phyloP scores from a whole-genome alignment of 1,140 invertebrate genomes.

The Drosophila nannoptera region DNA sequence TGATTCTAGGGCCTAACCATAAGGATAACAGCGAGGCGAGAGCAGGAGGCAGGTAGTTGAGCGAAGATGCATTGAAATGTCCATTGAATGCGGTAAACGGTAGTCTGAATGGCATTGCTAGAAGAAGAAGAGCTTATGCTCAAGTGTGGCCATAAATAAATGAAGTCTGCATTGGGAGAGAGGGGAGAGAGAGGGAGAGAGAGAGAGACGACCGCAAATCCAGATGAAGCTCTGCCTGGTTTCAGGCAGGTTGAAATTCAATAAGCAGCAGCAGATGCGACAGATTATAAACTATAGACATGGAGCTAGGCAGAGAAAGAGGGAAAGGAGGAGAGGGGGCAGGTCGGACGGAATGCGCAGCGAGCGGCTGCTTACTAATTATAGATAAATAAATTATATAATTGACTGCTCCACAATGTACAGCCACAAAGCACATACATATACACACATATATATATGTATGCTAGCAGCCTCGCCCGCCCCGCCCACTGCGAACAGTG shows the following conservation, averaged over 20 bases:
- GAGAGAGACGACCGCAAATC: background rate
- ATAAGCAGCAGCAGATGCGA: conserved; percentile 14
- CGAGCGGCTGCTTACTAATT: conserved; percentile 50
- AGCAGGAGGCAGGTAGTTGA: background rate
- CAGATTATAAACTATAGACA: background rate
- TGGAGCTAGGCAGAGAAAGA: background rate
- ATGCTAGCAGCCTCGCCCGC: background rate
- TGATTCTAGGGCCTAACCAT: conserved; percentile 23
- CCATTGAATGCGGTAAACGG: conserved; percentile 27
- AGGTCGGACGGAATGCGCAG: conserved; percentile 35
- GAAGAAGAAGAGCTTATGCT: conserved; percentile 22
- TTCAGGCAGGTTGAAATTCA: conserved; percentile 14
- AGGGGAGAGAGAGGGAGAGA: background rate
- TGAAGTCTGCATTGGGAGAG: conserved; percentile 34
- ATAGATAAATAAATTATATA: conserved; percentile 74
- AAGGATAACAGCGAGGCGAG: background rate
- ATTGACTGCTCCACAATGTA: conserved; percentile 51
- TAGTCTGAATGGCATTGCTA: conserved; percentile 25
- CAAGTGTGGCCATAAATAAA: conserved; percentile 59
- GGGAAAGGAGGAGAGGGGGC: background rate
- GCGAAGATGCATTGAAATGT: conserved; percentile 27
- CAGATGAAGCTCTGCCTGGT: conserved; percentile 1
- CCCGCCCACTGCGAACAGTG: conserved; percentile 1
- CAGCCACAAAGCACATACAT: conserved; percentile 4
- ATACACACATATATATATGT: conserved; percentile 16